Evolutionary conservation across 2,888 invertebrate species (phyloP).

Genomic region (Eupithecia dodoneata): DNA sequence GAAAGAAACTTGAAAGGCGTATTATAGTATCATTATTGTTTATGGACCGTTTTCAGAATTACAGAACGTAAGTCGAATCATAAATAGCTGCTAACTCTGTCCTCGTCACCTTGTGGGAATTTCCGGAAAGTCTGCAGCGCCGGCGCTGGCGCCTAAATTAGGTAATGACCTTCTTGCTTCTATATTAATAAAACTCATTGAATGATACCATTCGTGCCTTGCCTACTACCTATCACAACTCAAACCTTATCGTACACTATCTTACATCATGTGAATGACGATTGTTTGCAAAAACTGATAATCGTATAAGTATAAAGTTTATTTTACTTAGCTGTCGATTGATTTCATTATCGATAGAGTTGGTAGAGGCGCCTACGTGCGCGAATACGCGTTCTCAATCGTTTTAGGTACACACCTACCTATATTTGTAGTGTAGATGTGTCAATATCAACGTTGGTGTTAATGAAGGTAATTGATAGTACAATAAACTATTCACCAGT

Average conservation of each 20-base stretch:
- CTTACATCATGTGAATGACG: not conserved
- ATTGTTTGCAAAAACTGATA: slow-evolving; percentile 8
- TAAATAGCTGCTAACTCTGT: not conserved
- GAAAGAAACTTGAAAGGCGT: not conserved
- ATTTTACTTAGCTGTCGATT: slow-evolving; percentile 33
- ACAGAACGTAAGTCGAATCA: not conserved
- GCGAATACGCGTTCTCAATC: slow-evolving; percentile 68
- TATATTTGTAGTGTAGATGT: not conserved
- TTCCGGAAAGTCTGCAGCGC: not conserved
- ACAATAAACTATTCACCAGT: not conserved
- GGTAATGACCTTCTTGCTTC: not conserved
- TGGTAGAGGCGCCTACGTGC: slow-evolving; percentile 74
- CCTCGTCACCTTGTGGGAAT: not conserved
- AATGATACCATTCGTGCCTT: not conserved
- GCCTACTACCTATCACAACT: not conserved
- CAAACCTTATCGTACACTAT: not conserved
- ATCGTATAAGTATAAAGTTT: slow-evolving; percentile 17
- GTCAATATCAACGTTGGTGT: slow-evolving; percentile 9
- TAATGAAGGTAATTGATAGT: not conserved
- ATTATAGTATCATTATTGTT: not conserved
- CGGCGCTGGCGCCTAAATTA: not conserved
- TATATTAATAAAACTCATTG: not conserved
- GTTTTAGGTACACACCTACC: not conserved
- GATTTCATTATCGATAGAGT: slow-evolving; percentile 51
- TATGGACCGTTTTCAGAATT: not conserved